phyloP scores from a whole-genome alignment of 2,888 invertebrate species.

The Thysanoteuthis rhombus region DNA sequence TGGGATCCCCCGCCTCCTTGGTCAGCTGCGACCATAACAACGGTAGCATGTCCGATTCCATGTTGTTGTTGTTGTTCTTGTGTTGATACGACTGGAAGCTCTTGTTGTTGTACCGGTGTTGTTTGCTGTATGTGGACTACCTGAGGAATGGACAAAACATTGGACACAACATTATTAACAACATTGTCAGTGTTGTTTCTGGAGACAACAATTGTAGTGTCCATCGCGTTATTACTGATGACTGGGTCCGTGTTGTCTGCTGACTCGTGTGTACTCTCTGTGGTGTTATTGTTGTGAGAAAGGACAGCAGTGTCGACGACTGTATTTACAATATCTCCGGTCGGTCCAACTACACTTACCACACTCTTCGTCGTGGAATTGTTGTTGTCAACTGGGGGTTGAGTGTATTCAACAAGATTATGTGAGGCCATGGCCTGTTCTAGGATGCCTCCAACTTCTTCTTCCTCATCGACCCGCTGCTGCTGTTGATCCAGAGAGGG shows the following conservation, averaged over 20 bases:
- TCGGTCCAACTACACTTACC: slow-evolving; percentile 16
- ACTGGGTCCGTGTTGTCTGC: neutral
- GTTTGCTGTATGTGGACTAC: slow-evolving; percentile 13
- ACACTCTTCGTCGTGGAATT: slow-evolving; percentile 21
- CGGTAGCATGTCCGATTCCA: neutral
- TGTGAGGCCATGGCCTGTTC: neutral
- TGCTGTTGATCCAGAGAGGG: neutral
- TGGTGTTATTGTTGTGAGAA: neutral
- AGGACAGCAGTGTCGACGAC: neutral
- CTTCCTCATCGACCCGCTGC: neutral
- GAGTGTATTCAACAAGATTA: neutral
- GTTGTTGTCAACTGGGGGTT: slow-evolving; percentile 16
- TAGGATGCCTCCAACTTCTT: slow-evolving; percentile 15
- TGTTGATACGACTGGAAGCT: neutral
- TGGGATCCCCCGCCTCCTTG: neutral
- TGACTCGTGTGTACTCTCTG: neutral
- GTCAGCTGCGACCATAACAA: neutral
- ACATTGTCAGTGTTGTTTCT: neutral
- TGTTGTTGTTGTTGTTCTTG: slow-evolving; percentile 14
- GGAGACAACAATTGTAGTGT: neutral
- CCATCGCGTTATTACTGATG: neutral
- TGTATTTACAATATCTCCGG: slow-evolving; percentile 27
- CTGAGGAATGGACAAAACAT: slow-evolving; percentile 19
- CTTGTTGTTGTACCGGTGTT: neutral
- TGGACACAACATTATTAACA: neutral